Base-by-base conservation (phyloP, 2,113 vertebrate species). In the Trichechus manatus region DNA sequence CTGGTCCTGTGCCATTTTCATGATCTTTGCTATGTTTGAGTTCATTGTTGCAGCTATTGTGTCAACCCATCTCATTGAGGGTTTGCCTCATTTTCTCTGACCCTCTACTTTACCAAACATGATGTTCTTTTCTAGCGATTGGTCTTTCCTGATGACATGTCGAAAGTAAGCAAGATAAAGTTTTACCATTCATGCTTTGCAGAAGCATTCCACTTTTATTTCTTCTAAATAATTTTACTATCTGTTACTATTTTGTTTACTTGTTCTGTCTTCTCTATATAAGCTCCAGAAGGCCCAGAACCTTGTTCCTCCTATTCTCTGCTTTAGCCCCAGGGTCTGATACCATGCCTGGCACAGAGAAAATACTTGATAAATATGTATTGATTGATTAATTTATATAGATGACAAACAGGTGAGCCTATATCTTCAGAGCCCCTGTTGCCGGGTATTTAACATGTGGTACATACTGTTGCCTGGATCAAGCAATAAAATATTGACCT, bases 401-500 rank as follows among this genome's bases (percentile, higher is more conserved):
- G 77, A 59, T 2, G n/a, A 31, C 77, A 81, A 74, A 50, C 87
- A 87, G 80, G 70, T 53, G 89, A 93, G 89, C 91, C 93, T 74
- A 1, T 6, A 14, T 6, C 68, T 59, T 72, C 36, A 1, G 44
- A 66, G 20, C n/a, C 68, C 23, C 27, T 20, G 0, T 20, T 74
- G 44, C 74, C 93, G 50, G 8, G 61, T 91, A 25, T 74, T 94
- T 53, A 70, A 96, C 95, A 72, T 29, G 1, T 27, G 17, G n/a
- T 22, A 19, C 68, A 64, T 82, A 93, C 33, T 95, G 64, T 79
- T 90, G 22, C 75, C 87, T 90, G 47, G 23, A 91, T 78, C 23
- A 53, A 87, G 86, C 94, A 94, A 64, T 96, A 94, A 97, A 89
- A 63, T 53, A 31, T 89, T 95, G 78, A 96, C 96, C 93, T 97